A percentile compares a stretch with the other conserved stretches of the same genome.
Evolutionary conservation across 2,797 vertebrate species (phyloP).

Genomic region (Labroides dimidiatus): DNA sequence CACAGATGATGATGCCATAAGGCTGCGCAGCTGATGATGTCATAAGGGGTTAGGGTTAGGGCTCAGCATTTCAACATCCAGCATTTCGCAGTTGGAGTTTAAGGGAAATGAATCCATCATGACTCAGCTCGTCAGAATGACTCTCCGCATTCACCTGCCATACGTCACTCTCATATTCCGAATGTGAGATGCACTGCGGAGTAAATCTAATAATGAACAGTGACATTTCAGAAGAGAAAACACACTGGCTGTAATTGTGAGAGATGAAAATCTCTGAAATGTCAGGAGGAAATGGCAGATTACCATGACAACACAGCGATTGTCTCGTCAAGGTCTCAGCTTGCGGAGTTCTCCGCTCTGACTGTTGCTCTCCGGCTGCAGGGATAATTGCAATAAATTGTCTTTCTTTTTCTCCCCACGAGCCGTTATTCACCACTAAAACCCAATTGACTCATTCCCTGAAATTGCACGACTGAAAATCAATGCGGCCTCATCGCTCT

Average conservation of each 20-base stretch:
- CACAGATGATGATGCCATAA: too few relatives aligned
- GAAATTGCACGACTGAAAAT: conserved; percentile 59
- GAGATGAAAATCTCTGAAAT: conserved; percentile 66
- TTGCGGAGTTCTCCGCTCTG: conserved; percentile 25
- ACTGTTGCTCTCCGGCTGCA: conserved; percentile 35
- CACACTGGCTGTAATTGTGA: conserved; percentile 46
- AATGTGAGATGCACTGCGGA: conserved; percentile 2
- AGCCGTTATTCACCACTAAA: conserved; percentile 37
- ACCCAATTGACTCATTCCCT: conserved; percentile 57
- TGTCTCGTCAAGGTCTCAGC: conserved; percentile 61
- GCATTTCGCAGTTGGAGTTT: too few relatives aligned
- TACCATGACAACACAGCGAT: conserved; percentile 70
- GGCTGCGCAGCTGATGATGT: too few relatives aligned
- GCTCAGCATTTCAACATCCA: too few relatives aligned
- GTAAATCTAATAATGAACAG: conserved; percentile 38
- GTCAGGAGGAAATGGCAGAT: conserved; percentile 66
- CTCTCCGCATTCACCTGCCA: neutral
- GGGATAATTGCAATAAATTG: conserved; percentile 45
- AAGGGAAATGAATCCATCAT: too few relatives aligned
- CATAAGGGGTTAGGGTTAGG: too few relatives aligned
- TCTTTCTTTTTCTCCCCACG: conserved; percentile 36
- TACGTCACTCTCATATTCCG: neutral
- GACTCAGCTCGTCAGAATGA: neutral
- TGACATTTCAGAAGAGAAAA: conserved; percentile 54
- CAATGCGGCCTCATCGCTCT: conserved; percentile 47